These are phyloP conservation scores for Craterocephalus amniculus DNA, from an alignment of 2,797 vertebrate genomes.

Conservation along the genomic window DNA sequence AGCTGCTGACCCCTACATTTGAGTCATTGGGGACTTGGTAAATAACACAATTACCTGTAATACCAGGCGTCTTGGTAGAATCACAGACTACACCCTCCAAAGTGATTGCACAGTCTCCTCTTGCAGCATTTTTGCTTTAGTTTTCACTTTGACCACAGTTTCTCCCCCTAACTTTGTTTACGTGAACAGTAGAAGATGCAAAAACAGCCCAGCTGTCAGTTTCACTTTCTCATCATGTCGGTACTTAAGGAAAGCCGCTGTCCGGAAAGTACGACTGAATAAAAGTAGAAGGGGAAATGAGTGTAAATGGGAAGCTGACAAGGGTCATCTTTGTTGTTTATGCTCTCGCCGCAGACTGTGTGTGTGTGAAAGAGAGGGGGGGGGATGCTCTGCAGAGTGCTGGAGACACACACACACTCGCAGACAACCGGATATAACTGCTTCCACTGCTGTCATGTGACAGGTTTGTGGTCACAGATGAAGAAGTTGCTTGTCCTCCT, in stretches of 20 bases:
- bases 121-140: constrained; percentile 2
- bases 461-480: constrained; percentile 62
- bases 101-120: neutral
- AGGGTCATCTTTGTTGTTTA: constrained; percentile 75
- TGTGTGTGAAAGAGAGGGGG: constrained; percentile 7
- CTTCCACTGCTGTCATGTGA: constrained; percentile 76
- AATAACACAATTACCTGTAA: constrained; percentile 1
- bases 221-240: constrained; percentile 60
- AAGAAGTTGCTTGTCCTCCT: constrained; percentile 67
- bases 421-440: constrained; percentile 75
- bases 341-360: constrained; percentile 54
- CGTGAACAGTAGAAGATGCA: constrained; percentile 19
- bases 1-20: neutral
- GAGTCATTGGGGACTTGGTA: neutral
- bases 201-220: constrained; percentile 37
- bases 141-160: constrained; percentile 14
- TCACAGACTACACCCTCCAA: neutral
- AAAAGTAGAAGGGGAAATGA: constrained; percentile 73
- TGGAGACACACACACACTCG: constrained; percentile 17
- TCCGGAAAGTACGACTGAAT: constrained; percentile 71
- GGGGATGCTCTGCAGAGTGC: constrained; percentile 46
- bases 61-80: neutral
- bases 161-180: constrained; percentile 4
- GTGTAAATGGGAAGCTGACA: constrained; percentile 76
- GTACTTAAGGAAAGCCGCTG: constrained; percentile 26